Evolutionary conservation across 1,140 invertebrate species (phyloP), one percentile per base, ranked within the genome.

Genomic region (Panulirus ornatus): DNA sequence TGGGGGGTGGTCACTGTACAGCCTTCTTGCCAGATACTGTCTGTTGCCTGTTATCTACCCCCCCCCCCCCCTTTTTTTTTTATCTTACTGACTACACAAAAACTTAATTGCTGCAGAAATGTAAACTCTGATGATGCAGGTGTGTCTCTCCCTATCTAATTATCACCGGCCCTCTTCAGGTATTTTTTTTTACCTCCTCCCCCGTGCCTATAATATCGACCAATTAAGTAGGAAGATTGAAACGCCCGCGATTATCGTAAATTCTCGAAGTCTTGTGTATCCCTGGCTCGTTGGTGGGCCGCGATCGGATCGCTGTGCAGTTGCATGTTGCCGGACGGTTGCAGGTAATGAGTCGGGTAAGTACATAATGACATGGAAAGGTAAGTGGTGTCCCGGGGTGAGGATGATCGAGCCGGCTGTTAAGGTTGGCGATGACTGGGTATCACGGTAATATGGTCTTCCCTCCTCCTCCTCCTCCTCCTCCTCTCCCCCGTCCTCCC

Each of bases 271-370:
- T 5, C 30, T 5, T 5, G 58, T 19, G 58, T 19, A 30, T 66
- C 58, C n/a, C 11, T 5, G 22, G 5, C n/a, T 66, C n/a, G 30
- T 30, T 66, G 58, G n/a, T 66, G 27, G n/a, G 58, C n/a, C 11
- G 22, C n/a, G 30, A 27, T 66, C 58, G n/a, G 30, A 66, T 66
- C n/a, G 30, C 30, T 66, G 27, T 66, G 58, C 58, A 66, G 58
- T 66, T 66, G 58, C 58, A 30, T 66, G 58, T 66, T 66, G 58
- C 58, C 2, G 30, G 58, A 66, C 58, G 58, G 58, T 30, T 66
- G 58, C 58, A 66, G 58, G 58, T 66, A 66, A 66, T 66, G 58
- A 66, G 3, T 66, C 58, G 58, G 58, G n/a, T 66, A 66, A 66
- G 58, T 66, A 30, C 58, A 66, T 66, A 66, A 66, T 66, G 58